Percentiles rank a stretch among this genome's conserved stretches.
These are phyloP conservation scores for Pegoplata infirma DNA, from an alignment of 2,888 invertebrate species.

Conservation along the genomic window DNA sequence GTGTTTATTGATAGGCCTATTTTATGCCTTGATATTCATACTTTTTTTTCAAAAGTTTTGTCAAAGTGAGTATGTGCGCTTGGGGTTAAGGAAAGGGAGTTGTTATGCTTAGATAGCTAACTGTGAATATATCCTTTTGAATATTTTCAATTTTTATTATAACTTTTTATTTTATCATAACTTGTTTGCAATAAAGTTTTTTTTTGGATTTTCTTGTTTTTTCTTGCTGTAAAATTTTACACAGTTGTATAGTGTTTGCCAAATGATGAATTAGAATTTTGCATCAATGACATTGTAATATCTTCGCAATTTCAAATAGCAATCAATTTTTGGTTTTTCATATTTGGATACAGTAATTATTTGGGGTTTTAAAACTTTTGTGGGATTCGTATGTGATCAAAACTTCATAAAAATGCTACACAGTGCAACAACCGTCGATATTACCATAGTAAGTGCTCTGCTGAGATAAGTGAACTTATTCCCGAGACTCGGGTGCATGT, in stretches of 20 bases:
- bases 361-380: too few species aligned
- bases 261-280: slow-evolving; percentile 38
- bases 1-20: slow-evolving; percentile 47
- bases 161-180: background rate
- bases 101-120: background rate
- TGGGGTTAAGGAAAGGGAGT: background rate
- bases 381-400: too few species aligned
- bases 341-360: too few species aligned
- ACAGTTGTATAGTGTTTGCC: background rate
- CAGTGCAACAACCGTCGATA: too few species aligned
- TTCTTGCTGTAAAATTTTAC: background rate
- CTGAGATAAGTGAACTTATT: too few species aligned
- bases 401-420: too few species aligned
- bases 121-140: background rate
- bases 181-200: background rate
- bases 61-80: too few species aligned
- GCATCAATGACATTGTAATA: background rate
- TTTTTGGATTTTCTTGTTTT: background rate
- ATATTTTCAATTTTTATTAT: background rate
- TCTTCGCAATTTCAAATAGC: too few species aligned
- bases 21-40: slow-evolving; percentile 13
- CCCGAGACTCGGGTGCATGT: too few species aligned
- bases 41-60: background rate
- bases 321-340: too few species aligned
- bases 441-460: too few species aligned